Evolutionary conservation across 2,113 vertebrate genomes (phyloP), one percentile per base, ranked within the genome.

Genomic region (Colaptes auratus): DNA sequence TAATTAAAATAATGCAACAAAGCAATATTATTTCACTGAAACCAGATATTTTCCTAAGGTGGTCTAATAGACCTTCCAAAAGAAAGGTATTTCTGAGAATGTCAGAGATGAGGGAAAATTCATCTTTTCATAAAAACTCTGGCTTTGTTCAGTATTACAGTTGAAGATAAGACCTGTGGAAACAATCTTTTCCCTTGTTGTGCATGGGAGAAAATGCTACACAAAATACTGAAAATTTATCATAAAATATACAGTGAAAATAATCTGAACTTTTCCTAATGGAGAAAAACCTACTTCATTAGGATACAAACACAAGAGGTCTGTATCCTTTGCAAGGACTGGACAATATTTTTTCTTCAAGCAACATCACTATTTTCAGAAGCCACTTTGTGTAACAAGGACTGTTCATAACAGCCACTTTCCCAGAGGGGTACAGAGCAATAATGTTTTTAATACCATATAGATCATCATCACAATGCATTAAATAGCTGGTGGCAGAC

Each of bases 401-500:
- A 72, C 72, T 81, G 33, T 61, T 78, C 90, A 83, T 69, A 78
- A 23, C 50, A 93, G 64, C 60, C 91, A 78, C 42, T 90, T 82
- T 90, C 89, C 93, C 85, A 31, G 46, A 65, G 70, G 93, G 77
- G 7, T 81, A 70, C 55, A 72, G 7, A 90, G 59, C 12, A 80
- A 30, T 33, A n/a, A 31, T 82, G 79, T 90, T 94, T 79, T 86
- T 82, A 79, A 95, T 95, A 86, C 65, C 59, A 44, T 56, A 73
- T 36, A 96, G 87, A 88, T 95, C 92, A 93, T 93, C 81, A 79
- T 91, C 83, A 82, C 90, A 96, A 56, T 82, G 93, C 93, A 89
- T 92, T 79, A 95, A 90, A 90, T 91, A 96, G 70, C 78, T 95
- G 75, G 82, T 93, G 96, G 96, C 96, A 97, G 96, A 90, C 60